These are phyloP conservation scores for Bufotes viridis DNA, from an alignment of 2,797 vertebrate genomes.

Conservation along the genomic window DNA sequence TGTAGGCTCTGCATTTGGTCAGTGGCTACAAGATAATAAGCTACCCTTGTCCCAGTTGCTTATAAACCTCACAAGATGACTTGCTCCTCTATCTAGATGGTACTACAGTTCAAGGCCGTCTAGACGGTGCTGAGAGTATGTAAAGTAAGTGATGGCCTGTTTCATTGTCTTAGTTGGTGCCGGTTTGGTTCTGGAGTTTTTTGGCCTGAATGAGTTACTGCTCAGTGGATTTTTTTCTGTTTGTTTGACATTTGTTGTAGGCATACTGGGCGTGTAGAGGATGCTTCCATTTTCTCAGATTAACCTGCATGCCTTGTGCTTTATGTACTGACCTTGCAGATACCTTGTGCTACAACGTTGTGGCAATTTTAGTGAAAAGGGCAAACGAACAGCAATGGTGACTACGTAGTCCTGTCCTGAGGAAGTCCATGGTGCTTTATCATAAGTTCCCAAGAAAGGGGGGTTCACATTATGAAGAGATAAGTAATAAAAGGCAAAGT, in stretches of 20 bases:
- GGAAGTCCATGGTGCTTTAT: neutral
- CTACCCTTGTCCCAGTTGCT: constrained; percentile 12
- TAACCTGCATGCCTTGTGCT: constrained; percentile 29
- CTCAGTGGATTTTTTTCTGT: constrained; percentile 21
- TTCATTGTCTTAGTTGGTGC: neutral
- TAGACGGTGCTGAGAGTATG: neutral
- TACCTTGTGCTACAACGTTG: neutral
- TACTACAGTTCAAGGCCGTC: neutral
- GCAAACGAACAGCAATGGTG: neutral
- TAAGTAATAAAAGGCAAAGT: constrained; percentile 70
- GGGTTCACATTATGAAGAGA: constrained; percentile 18
- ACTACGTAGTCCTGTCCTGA: neutral
- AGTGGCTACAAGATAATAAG: neutral
- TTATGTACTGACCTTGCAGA: constrained; percentile 4
- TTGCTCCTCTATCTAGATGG: constrained; percentile 6
- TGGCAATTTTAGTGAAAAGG: neutral
- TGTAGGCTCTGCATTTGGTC: neutral
- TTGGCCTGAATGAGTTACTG: constrained; percentile 8
- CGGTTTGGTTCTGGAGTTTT: neutral
- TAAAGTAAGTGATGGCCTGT: neutral
- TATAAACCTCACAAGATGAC: neutral
- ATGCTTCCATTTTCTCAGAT: constrained; percentile 45
- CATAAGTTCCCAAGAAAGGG: neutral
- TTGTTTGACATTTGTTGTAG: constrained; percentile 39
- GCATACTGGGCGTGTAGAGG: constrained; percentile 10